Conservation (phyloP, 2,113 vertebrate genomes). For the Vimba vimba region DNA sequence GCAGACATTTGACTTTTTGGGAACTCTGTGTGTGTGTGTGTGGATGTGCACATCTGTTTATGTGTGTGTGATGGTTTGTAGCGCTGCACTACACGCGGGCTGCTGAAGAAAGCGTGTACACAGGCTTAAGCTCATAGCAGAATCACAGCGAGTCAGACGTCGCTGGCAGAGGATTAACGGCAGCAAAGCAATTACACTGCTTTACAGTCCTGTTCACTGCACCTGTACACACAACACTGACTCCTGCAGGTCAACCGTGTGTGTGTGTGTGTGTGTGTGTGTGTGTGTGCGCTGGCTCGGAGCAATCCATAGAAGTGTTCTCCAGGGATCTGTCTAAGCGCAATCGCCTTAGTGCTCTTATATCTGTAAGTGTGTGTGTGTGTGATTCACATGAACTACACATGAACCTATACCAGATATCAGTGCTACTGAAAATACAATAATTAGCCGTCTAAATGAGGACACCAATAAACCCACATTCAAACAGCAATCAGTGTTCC, state of each 20-base stretch:
- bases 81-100: not conserved
- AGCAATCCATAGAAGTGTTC: constrained; percentile 12
- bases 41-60: constrained; percentile 5
- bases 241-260: constrained; percentile 2
- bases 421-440: not conserved
- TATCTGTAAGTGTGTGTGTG: not conserved
- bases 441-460: not conserved
- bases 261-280: not conserved
- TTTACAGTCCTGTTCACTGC: constrained; percentile 48
- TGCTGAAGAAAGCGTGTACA: constrained; percentile 10
- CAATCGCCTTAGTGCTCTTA: not conserved
- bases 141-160: constrained; percentile 39
- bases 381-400: not conserved
- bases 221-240: constrained; percentile 40
- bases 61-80: not conserved
- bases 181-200: constrained; percentile 55
- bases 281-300: not conserved
- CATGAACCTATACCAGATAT: not conserved
- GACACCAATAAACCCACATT: not conserved
- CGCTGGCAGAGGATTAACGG: constrained; percentile 48
- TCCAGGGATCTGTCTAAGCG: not conserved
- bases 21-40: constrained; percentile 17
- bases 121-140: constrained; percentile 42
- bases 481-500: not conserved
- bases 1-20: not conserved